phyloP scores from a whole-genome alignment of 1,140 invertebrate genomes.

The Bombus pyrosoma region DNA sequence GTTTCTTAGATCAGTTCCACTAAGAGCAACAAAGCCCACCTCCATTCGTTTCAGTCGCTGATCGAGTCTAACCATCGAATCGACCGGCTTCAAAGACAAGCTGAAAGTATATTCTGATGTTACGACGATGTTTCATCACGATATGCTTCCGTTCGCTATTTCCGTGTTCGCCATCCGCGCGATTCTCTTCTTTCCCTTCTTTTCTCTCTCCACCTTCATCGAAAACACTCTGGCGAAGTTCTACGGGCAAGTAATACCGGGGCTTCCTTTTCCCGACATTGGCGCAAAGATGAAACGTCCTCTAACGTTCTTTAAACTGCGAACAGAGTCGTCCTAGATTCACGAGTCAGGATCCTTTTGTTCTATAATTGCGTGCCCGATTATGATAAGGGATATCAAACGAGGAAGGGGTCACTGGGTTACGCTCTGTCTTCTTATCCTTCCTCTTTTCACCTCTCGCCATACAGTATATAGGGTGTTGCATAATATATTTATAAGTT shows the following conservation, averaged over 20 bases:
- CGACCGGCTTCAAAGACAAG: not conserved
- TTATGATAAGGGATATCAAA: constrained; percentile 59
- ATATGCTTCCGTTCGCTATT: constrained; percentile 31
- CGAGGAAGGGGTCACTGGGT: not conserved
- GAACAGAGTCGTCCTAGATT: constrained; percentile 43
- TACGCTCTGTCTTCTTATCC: not conserved
- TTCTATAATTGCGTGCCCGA: constrained; percentile 56
- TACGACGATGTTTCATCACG: constrained; percentile 11
- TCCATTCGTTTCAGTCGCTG: constrained; percentile 22
- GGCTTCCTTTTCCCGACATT: not conserved
- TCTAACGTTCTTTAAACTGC: constrained; percentile 42
- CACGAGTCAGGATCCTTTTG: constrained; percentile 44
- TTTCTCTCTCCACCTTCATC: not conserved
- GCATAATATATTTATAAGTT: too few species aligned
- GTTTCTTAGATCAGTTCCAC: constrained; percentile 17
- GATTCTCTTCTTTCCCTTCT: not conserved
- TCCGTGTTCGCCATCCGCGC: constrained; percentile 13
- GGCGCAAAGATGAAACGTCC: constrained; percentile 55
- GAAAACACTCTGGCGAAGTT: constrained; percentile 11
- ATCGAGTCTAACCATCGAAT: constrained; percentile 35
- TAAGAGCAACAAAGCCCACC: not conserved
- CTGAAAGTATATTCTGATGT: constrained; percentile 26
- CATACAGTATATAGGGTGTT: not conserved
- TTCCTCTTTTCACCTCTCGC: too few species aligned
- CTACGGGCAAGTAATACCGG: constrained; percentile 53